Base-by-base conservation (phyloP, 53 echinoderm and acorn worm species). In the Mesocentrotus franciscanus region DNA sequence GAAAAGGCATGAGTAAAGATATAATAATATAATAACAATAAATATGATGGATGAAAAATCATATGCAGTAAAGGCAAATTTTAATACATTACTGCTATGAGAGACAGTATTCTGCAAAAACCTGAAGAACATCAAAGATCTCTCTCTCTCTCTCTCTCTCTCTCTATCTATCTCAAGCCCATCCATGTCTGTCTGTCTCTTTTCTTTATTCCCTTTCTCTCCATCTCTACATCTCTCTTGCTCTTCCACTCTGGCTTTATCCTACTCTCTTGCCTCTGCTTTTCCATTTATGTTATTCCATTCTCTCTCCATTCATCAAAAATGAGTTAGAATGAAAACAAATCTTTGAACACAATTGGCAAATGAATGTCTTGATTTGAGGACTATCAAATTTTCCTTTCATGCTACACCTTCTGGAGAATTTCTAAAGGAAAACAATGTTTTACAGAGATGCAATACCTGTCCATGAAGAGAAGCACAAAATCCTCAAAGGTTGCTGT, bases 401-500 rank as follows among this genome's bases (percentile, higher is more conserved):
- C 30, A 74, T 30, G 30, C 32, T 74, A 30, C 32, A 74, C 11
- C 27, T 32, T 22, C 7, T 66, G 17, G 20, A 22, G 66, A 74
- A 30, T 30, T 30, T 74, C 32, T 29, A 32, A 61, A 61, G 12
- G 13, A 32, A 32, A 75, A 75, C 29, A 79, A 1, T 0, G 0
- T 61, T 61, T 16, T 64, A 1, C 15, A 64, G 20, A 75, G 75
- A 27, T 12, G 27, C 75, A 75, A n/a, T 95, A 99, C 99, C 99
- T 97, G 81, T 99, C 98, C 96, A 99, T 96, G 92, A 99, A 99
- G 57, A 93, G 95, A 27, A 98, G 96, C 24, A 99, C 95, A 95
- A 99, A 99, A 70, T 98, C 98, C 60, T 99, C 98, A 96, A 99
- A 99, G 55, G 96, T 96, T 0, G 99, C 97, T 10, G 98, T 99